Percentiles rank a stretch among this genome's conserved stretches.
Conservation (phyloP, 2,888 invertebrate species). For the Lepetodrilus schrolli region DNA sequence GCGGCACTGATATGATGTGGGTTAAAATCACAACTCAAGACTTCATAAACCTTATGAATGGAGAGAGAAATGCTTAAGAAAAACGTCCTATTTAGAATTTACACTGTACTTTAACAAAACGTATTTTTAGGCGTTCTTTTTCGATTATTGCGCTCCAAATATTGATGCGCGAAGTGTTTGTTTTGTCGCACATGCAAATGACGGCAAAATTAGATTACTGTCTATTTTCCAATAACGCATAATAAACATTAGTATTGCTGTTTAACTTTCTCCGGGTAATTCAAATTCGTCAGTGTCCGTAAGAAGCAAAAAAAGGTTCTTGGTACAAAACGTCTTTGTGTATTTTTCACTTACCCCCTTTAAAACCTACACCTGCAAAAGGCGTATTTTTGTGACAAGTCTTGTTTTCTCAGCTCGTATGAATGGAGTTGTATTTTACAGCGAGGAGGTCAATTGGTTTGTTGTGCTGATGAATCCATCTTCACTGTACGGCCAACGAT, state of each 20-base stretch:
- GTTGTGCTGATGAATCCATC: neutral
- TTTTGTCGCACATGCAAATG: constrained; percentile 7
- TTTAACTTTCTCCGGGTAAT: constrained; percentile 17
- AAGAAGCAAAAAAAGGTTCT: neutral
- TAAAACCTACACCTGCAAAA: neutral
- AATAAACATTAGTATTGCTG: neutral
- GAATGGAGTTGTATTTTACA: neutral
- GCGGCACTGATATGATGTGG: constrained; percentile 19
- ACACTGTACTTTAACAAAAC: constrained; percentile 17
- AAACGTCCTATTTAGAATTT: neutral
- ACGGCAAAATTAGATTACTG: neutral
- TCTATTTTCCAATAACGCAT: neutral
- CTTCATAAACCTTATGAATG: neutral
- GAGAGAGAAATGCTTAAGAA: neutral
- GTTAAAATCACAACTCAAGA: constrained; percentile 16
- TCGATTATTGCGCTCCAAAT: neutral
- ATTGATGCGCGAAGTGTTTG: neutral
- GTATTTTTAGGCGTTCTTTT: neutral
- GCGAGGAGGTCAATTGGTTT: neutral
- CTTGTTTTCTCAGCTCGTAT: neutral
- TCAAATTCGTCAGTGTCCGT: neutral
- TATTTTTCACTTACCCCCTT: neutral
- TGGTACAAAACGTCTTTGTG: neutral
- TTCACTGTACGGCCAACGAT: too few relatives aligned
- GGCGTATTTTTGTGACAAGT: neutral